Percentiles rank a stretch among this genome's conserved stretches.
Evolutionary conservation across 2,888 invertebrate genomes (phyloP).

Genomic region (Zootermopsis nevadensis): DNA sequence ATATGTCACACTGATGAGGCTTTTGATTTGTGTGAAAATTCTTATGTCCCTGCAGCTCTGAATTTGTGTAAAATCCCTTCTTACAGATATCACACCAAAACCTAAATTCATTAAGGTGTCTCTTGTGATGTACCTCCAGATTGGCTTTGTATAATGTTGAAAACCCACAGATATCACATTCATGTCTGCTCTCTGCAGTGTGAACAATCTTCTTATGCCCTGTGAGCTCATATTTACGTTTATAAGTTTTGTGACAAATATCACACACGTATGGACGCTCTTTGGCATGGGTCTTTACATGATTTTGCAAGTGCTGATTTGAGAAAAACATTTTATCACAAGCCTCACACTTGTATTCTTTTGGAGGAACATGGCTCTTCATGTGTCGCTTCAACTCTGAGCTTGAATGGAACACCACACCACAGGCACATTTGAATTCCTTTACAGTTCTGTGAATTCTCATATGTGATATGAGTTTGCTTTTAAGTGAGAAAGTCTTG

Average conservation of each 20-base stretch:
- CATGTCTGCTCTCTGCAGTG: constrained; percentile 49
- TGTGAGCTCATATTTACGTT: constrained; percentile 44
- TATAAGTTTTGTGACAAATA: constrained; percentile 64
- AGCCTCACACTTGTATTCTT: constrained; percentile 58
- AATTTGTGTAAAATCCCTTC: constrained; percentile 65
- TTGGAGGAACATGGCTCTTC: background rate
- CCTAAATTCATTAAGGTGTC: constrained; percentile 67
- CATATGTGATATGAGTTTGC: constrained; percentile 2
- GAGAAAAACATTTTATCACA: constrained; percentile 68
- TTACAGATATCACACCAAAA: constrained; percentile 65
- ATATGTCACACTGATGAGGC: constrained; percentile 44
- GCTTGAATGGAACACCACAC: background rate
- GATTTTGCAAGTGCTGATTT: constrained; percentile 70
- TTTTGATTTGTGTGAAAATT: constrained; percentile 38
- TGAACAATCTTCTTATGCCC: constrained; percentile 51
- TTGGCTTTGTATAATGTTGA: constrained; percentile 44
- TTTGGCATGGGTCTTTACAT: constrained; percentile 68
- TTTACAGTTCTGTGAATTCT: constrained; percentile 16
- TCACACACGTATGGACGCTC: constrained; percentile 65
- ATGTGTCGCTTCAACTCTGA: constrained; percentile 25
- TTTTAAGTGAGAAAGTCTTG: background rate
- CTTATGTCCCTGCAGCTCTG: constrained; percentile 42
- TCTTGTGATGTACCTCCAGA: constrained; percentile 62
- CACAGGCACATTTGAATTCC: background rate
- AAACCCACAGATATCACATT: constrained; percentile 51